Percentiles rank a stretch among this genome's conserved stretches.
Conservation (phyloP, 2,113 vertebrate genomes). For the Ochotona princeps region DNA sequence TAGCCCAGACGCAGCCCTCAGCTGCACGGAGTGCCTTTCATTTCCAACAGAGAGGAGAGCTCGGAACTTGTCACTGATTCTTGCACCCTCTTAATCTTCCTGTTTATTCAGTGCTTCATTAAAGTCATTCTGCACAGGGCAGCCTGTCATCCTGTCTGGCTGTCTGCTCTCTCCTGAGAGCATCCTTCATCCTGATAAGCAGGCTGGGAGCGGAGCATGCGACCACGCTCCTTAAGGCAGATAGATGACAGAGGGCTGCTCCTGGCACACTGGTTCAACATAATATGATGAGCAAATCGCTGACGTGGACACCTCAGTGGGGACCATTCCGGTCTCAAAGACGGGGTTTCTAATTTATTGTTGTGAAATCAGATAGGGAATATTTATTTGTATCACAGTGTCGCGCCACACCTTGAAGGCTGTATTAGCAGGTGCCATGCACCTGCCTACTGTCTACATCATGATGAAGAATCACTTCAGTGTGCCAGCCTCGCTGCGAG, state of each 20-base stretch:
- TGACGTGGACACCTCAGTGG: constrained; percentile 66
- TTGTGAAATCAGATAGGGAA: constrained; percentile 27
- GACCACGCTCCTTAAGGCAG: constrained; percentile 83
- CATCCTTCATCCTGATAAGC: constrained; percentile 88
- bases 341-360: constrained; percentile 58
- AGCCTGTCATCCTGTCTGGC: constrained; percentile 85
- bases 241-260: constrained; percentile 79
- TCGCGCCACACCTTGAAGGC: constrained; percentile 38
- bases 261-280: constrained; percentile 57
- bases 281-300: constrained; percentile 68
- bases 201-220: constrained; percentile 78
- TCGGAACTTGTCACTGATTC: constrained; percentile 85
- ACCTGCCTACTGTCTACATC: neutral
- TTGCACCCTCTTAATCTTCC: constrained; percentile 87
- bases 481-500: neutral
- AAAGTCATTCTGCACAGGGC: constrained; percentile 87
- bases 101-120: constrained; percentile 90
- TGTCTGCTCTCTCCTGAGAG: constrained; percentile 84
- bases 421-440: constrained; percentile 19
- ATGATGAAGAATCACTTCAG: constrained; percentile 27
- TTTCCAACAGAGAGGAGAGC: constrained; percentile 80
- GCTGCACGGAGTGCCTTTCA: constrained; percentile 73
- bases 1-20: constrained; percentile 76
- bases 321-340: constrained; percentile 52
- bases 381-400: constrained; percentile 40